Conservation (phyloP, 2,888 invertebrate species). For the Maniola hyperantus region DNA sequence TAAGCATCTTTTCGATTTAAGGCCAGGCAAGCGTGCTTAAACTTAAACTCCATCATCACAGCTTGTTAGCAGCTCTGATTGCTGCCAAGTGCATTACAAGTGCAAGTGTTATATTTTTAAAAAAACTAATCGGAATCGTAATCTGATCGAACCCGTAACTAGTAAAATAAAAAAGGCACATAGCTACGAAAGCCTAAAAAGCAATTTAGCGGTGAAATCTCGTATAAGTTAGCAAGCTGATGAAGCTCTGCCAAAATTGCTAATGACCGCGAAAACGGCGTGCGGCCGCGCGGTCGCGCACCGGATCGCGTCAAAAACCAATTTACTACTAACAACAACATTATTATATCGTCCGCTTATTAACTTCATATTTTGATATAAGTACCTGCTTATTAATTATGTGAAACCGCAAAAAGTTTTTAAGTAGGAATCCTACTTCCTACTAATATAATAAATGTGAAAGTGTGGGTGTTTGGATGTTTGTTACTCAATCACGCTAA, state of each 20-base stretch:
- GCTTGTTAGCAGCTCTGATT: too few species aligned
- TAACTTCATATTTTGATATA: slow-evolving; percentile 32
- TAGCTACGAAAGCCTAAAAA: slow-evolving; percentile 37
- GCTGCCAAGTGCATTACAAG: too few species aligned
- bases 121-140: neutral
- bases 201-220: slow-evolving; percentile 56
- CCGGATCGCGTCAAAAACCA: slow-evolving; percentile 68
- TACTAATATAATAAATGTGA: too few species aligned
- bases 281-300: slow-evolving; percentile 68
- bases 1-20: too few species aligned
- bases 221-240: slow-evolving; percentile 62
- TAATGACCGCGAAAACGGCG: slow-evolving; percentile 73
- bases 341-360: slow-evolving; percentile 52
- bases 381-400: neutral
- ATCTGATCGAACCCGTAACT: neutral
- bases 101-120: too few species aligned
- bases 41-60: too few species aligned
- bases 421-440: too few species aligned
- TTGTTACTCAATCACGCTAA: too few species aligned
- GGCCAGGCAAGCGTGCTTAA: too few species aligned
- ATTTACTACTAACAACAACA: slow-evolving; percentile 63
- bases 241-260: slow-evolving; percentile 76
- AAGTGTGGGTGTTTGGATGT: too few species aligned
- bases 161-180: neutral
- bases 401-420: neutral